A percentile compares a stretch with the other conserved stretches of the same genome.
Conservation (phyloP, 2,888 invertebrate species). For the Diaperis boleti region DNA sequence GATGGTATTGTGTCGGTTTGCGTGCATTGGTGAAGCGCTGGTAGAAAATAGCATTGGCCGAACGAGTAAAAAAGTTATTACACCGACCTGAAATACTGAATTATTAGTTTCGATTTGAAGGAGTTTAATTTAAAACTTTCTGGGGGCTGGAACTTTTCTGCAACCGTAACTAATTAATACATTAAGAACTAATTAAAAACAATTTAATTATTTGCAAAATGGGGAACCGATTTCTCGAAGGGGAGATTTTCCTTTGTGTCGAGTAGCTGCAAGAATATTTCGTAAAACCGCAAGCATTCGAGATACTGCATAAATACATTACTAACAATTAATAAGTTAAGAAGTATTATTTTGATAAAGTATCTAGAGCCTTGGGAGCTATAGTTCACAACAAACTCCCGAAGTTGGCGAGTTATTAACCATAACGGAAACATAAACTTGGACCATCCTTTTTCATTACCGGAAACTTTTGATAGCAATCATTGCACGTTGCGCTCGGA, state of each 20-base stretch:
- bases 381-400: constrained; percentile 57
- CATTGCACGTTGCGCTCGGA: constrained; percentile 47
- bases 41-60: neutral
- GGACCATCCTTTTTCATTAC: constrained; percentile 63
- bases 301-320: constrained; percentile 56
- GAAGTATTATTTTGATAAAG: constrained; percentile 63
- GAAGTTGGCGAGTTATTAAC: constrained; percentile 60
- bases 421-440: constrained; percentile 62
- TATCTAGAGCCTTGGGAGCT: constrained; percentile 54
- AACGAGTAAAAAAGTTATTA: neutral
- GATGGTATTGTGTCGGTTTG: neutral
- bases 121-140: constrained; percentile 31
- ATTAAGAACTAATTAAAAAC: constrained; percentile 48
- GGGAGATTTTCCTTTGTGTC: constrained; percentile 26
- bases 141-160: constrained; percentile 24
- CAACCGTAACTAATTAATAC: constrained; percentile 44
- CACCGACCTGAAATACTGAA: constrained; percentile 17
- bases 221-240: constrained; percentile 23
- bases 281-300: constrained; percentile 51
- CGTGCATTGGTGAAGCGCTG: neutral
- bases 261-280: constrained; percentile 32
- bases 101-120: constrained; percentile 30
- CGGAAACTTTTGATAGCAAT: constrained; percentile 53
- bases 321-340: constrained; percentile 61
- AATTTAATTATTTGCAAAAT: constrained; percentile 47